These are phyloP conservation scores for Spizaetus ornatus DNA, from an alignment of 2,113 vertebrate genomes.

Conservation along the genomic window DNA sequence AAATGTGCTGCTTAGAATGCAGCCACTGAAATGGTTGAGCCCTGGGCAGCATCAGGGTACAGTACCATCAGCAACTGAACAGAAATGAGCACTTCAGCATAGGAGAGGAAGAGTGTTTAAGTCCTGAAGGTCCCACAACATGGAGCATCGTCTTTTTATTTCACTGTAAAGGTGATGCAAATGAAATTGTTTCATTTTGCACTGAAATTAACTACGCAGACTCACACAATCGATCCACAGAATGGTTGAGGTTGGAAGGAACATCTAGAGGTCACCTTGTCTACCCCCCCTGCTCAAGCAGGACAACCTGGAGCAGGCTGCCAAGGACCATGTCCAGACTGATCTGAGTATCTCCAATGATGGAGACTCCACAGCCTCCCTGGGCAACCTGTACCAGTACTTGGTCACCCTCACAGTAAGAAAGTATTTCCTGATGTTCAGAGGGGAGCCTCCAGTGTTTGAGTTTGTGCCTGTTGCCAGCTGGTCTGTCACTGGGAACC, in stretches of 20 bases:
- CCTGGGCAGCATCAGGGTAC: background rate
- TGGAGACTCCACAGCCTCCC: background rate
- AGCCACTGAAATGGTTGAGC: background rate
- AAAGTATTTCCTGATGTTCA: background rate
- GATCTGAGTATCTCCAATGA: background rate
- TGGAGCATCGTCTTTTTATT: background rate
- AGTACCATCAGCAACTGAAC: background rate
- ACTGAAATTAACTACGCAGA: background rate
- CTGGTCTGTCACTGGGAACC: background rate
- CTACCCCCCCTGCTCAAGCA: background rate
- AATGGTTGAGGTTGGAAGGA: background rate
- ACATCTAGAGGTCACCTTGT: background rate
- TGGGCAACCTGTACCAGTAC: background rate
- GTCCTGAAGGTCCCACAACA: background rate
- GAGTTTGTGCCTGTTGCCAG: background rate
- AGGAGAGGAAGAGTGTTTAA: background rate
- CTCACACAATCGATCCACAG: background rate
- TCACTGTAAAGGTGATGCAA: background rate
- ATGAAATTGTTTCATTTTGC: background rate
- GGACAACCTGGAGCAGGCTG: background rate
- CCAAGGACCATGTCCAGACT: background rate
- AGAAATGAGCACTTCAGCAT: background rate
- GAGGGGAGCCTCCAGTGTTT: background rate
- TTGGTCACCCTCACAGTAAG: background rate
- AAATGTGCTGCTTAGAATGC: fast-evolving